Conservation (phyloP, 1,140 invertebrate species). For the Drosophila orena region DNA sequence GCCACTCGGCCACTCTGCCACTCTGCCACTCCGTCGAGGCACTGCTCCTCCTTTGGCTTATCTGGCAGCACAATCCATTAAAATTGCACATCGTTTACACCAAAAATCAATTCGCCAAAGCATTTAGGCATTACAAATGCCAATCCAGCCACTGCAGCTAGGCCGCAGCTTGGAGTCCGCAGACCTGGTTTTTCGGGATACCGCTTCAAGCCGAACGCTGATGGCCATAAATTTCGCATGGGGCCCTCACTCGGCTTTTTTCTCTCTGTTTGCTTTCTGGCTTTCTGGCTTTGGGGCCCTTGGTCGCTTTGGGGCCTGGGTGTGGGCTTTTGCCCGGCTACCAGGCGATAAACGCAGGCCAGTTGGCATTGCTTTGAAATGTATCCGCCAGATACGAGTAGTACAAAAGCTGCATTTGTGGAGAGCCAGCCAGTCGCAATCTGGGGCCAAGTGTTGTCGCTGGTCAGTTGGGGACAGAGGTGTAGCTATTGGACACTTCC, state of each 20-base stretch:
- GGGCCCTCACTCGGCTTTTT: conserved; percentile 41
- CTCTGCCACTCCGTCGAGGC: too few relatives aligned
- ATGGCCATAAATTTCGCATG: conserved; percentile 80
- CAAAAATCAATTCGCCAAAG: conserved; percentile 85
- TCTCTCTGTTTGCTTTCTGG: conserved; percentile 35
- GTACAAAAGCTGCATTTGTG: conserved; percentile 55
- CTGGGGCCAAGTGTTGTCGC: conserved; percentile 19
- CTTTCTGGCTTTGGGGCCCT: too few relatives aligned
- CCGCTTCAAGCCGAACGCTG: conserved; percentile 80
- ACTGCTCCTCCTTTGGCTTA: conserved; percentile 56
- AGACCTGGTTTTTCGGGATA: conserved; percentile 39
- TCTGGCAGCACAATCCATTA: conserved; percentile 84
- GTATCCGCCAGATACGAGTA: conserved; percentile 72
- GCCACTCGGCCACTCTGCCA: too few relatives aligned
- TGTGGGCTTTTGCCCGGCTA: conserved; percentile 52
- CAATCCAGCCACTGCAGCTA: conserved; percentile 75
- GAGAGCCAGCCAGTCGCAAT: conserved; percentile 37
- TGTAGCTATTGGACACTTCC: background rate
- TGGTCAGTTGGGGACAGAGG: conserved; percentile 30
- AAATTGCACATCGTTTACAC: conserved; percentile 85
- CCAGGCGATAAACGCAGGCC: conserved; percentile 72
- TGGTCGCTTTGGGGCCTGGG: background rate
- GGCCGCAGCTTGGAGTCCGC: conserved; percentile 7
- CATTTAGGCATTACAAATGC: conserved; percentile 84
- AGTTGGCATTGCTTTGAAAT: conserved; percentile 78